Percentiles rank a stretch among this genome's conserved stretches.
Evolutionary conservation across 2,888 invertebrate genomes (phyloP).

Genomic region (Tenthredo amoena): DNA sequence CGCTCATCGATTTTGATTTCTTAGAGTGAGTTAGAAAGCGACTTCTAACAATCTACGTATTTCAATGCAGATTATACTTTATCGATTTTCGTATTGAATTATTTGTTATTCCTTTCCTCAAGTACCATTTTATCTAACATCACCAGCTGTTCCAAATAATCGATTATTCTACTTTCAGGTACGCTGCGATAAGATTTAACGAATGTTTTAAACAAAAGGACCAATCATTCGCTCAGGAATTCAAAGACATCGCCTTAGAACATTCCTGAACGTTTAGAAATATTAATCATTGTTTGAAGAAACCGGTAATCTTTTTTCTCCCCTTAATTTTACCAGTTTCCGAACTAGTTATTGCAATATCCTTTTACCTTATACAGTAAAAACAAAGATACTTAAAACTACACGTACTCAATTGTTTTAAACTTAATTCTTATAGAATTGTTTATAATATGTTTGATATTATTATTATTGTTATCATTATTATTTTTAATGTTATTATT

Average conservation of each 20-base stretch:
- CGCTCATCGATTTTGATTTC: conserved; percentile 95
- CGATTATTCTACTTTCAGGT: conserved; percentile 78
- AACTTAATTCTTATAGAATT: conserved; percentile 2
- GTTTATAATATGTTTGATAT: background rate
- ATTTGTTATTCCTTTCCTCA: conserved; percentile 29
- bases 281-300: background rate
- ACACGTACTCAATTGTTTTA: conserved; percentile 4
- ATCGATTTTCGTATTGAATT: conserved; percentile 2
- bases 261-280: background rate
- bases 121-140: conserved; percentile 39
- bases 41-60: conserved; percentile 8
- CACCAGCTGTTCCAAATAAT: conserved; percentile 6
- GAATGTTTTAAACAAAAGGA: conserved; percentile 87
- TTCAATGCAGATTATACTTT: background rate
- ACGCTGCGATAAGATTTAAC: conserved; percentile 85
- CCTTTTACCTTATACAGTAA: conserved; percentile 4
- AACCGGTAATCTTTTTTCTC: background rate
- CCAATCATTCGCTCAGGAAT: conserved; percentile 75
- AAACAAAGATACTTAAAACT: conserved; percentile 1
- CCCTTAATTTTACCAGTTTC: background rate
- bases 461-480: background rate
- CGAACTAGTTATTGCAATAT: background rate
- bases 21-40: conserved; percentile 84
- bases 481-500: conserved; percentile 23
- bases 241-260: conserved; percentile 21